phyloP scores from a whole-genome alignment of 2,113 vertebrate species.

The Pagrus major region DNA sequence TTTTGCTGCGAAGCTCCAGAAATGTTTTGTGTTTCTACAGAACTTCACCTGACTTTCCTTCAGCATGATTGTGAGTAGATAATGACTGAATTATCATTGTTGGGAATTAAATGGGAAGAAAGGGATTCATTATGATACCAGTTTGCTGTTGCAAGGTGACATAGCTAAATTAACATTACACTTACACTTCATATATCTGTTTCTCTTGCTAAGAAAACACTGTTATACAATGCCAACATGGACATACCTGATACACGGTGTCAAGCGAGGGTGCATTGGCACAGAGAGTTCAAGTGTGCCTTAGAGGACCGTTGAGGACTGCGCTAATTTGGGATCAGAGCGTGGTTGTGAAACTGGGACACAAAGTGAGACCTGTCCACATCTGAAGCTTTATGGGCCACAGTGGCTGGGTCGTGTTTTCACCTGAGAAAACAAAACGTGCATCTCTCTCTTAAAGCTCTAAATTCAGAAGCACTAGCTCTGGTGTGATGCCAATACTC shows the following conservation, averaged over 20 bases:
- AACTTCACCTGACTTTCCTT: too few relatives aligned
- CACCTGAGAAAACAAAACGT: conserved; percentile 11
- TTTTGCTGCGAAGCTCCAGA: too few relatives aligned
- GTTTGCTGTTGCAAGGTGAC: neutral
- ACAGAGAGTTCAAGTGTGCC: conserved; percentile 27
- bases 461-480: neutral
- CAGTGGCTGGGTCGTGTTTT: neutral
- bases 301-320: conserved; percentile 14
- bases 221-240: neutral
- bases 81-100: too few relatives aligned
- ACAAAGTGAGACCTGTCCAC: conserved; percentile 28
- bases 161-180: neutral
- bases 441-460: neutral
- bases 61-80: too few relatives aligned
- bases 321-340: conserved; percentile 57
- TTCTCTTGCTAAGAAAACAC: neutral
- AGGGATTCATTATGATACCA: neutral
- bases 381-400: conserved; percentile 10
- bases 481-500: neutral
- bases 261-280: conserved; percentile 10
- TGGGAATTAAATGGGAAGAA: too few relatives aligned
- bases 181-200: neutral
- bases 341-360: conserved; percentile 43
- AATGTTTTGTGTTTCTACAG: too few relatives aligned
- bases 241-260: neutral